Base-by-base conservation (phyloP, 2,113 vertebrate genomes). In the Gallinago media region DNA sequence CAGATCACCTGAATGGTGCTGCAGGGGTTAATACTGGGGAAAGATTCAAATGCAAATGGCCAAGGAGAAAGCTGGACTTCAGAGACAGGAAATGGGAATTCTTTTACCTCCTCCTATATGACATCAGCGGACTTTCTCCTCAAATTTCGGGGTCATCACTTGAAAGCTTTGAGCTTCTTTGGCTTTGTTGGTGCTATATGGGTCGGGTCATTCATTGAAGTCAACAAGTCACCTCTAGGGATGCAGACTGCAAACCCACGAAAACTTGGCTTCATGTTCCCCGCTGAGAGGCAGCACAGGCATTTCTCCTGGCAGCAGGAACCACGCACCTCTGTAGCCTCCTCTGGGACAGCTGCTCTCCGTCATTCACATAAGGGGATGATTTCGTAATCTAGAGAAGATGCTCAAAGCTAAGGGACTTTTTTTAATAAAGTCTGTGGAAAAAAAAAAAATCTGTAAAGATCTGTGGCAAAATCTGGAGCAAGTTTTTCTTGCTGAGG, bases 141-240 rank as follows among this genome's bases (percentile, higher is more conserved):
- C 76, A 21, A 34, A 16, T 95, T 94, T 66, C 2, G 0, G 50
- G 67, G 55, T 84, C 79, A 59, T 12, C 73, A 34, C 56, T 52
- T 59, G 73, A 77, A 94, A 91, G 72, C 50, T 94, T 79, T 55
- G 88, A 83, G 71, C 63, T 80, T 46, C 63, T 92, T 56, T 88
- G 85, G 67, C 71, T 76, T 88, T 91, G 42, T 19, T 63, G 76
- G 32, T 88, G 82, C 71, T 67, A 1, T 20, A 36, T 18, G 23
- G 46, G n/a, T 49, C 18, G 5, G 38, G 26, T 40, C 61, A 40
- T 59, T 80, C 36, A 20, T 23, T 8, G 25, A 38, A 38, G 31
- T 61, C 58, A 90, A 20, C 7, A n/a, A 2, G 1, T 3, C 20
- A 34, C 7, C 56, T 73, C 67, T 85, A 63, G 36, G 74, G n/a